Percentiles rank a stretch among this genome's conserved stretches.
These are phyloP conservation scores for Talpa occidentalis DNA, from an alignment of 2,113 vertebrate genomes.

Conservation along the genomic window DNA sequence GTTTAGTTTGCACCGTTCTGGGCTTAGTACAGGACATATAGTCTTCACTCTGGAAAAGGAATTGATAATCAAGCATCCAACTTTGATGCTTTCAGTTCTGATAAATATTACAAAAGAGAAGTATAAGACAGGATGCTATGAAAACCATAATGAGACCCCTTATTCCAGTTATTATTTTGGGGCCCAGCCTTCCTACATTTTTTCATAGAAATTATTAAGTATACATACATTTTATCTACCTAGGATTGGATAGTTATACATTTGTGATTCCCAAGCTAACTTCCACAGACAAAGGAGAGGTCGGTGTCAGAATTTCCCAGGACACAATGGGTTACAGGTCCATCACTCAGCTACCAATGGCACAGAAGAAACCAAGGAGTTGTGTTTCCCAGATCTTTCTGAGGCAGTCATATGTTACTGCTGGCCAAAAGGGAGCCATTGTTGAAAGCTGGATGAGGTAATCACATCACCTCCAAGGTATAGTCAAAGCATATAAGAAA, in stretches of 20 bases:
- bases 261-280: slow-evolving; percentile 26
- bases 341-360: background rate
- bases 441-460: background rate
- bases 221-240: background rate
- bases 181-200: background rate
- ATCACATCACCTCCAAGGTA: background rate
- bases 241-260: background rate
- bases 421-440: background rate
- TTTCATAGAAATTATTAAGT: background rate
- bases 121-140: background rate
- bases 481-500: background rate
- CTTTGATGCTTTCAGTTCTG: background rate
- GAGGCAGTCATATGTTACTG: background rate
- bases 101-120: background rate
- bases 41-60: background rate
- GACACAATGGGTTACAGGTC: slow-evolving; percentile 1
- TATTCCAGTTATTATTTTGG: background rate
- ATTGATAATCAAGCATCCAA: background rate
- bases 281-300: slow-evolving; percentile 14
- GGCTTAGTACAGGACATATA: background rate
- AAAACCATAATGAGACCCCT: background rate
- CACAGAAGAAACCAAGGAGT: slow-evolving; percentile 11
- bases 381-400: background rate
- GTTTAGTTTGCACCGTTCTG: background rate
- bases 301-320: slow-evolving; percentile 2